Base-by-base conservation (phyloP, 2,888 invertebrate species). In the Drosophila borealis region DNA sequence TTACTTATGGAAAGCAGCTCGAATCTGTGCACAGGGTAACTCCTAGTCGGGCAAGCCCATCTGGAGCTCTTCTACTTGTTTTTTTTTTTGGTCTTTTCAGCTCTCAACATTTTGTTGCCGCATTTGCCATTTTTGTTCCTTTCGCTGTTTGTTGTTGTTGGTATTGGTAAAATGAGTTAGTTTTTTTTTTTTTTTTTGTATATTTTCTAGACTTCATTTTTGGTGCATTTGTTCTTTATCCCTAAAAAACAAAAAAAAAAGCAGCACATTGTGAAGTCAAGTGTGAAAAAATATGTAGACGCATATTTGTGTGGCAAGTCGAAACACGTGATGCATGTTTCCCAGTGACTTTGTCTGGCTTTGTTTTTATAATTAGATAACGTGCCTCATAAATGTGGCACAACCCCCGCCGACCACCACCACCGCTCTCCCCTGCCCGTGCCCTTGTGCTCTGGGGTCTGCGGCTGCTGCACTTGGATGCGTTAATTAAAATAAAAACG, bases 401-500 rank as follows among this genome's bases (percentile, higher is more conserved):
- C 53, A 17, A 0, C 17, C 41, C 41, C 17, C 6, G 0, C 11
- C 11, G 13, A 13, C 4, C 4, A 29, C 13, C 13, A 36, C 1
- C 10, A 11, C 1, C 4, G 39, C 11, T 44, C 19, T 10, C 8
- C 44, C n/a, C 9, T 39, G 1, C 39, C 39, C 39, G 13, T 19
- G n/a, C 13, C 41, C 41, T 14, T 51, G 39, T 14, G n/a, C 13
- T 25, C 21, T 13, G 14, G 13, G 5, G 10, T 48, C 11, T 33
- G 25, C 34, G 17, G 39, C 33, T 51, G 62, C 49, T 75, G 70
- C 60, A 78, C 78, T 83, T 73, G 67, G 60, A 69, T 77, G 78
- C 78, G 71, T 80, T 85, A 83, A 83, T 83, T 83, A 82, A 83
- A 84, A 85, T 85, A 77, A 82, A 82, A 75, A 80, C 60, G 74